phyloP scores from a whole-genome alignment of 2,888 invertebrate species.

The Elysia crispata region DNA sequence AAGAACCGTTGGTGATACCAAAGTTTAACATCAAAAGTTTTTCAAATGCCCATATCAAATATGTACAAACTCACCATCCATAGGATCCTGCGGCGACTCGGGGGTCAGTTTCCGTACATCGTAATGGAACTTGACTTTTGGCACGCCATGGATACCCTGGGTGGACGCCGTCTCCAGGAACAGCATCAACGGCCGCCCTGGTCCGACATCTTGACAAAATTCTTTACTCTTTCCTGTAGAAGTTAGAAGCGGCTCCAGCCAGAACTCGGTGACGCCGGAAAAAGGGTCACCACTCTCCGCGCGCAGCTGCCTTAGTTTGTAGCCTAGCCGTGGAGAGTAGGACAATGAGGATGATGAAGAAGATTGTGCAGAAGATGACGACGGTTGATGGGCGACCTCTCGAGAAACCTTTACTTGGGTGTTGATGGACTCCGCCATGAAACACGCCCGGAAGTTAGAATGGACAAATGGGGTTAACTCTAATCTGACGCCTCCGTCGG shows the following conservation, averaged over 20 bases:
- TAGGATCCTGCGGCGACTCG: background rate
- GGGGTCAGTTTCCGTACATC: slow-evolving; percentile 39
- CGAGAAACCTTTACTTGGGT: slow-evolving; percentile 33
- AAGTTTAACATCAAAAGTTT: no score
- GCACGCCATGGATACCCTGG: slow-evolving; percentile 22
- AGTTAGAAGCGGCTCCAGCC: slow-evolving; percentile 32
- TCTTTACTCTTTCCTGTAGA: slow-evolving; percentile 12
- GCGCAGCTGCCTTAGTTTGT: background rate
- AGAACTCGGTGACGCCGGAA: background rate
- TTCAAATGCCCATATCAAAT: no score
- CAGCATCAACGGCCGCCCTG: slow-evolving; percentile 27
- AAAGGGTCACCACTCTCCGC: background rate
- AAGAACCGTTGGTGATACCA: no score
- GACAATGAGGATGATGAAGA: no score
- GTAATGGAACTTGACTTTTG: slow-evolving; percentile 43
- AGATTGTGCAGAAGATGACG: background rate
- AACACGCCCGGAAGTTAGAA: slow-evolving; percentile 41
- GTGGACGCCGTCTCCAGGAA: slow-evolving; percentile 37
- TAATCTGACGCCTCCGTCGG: slow-evolving; percentile 31
- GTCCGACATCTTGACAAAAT: slow-evolving; percentile 30
- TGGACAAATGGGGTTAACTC: slow-evolving; percentile 38
- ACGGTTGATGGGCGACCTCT: slow-evolving; percentile 10
- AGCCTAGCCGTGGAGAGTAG: no score
- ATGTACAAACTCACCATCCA: slow-evolving; percentile 22
- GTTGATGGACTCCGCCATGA: slow-evolving; percentile 33